These are phyloP conservation scores for Neotragus pygmaeus DNA, from an alignment of 2,113 vertebrate species.

Conservation along the genomic window DNA sequence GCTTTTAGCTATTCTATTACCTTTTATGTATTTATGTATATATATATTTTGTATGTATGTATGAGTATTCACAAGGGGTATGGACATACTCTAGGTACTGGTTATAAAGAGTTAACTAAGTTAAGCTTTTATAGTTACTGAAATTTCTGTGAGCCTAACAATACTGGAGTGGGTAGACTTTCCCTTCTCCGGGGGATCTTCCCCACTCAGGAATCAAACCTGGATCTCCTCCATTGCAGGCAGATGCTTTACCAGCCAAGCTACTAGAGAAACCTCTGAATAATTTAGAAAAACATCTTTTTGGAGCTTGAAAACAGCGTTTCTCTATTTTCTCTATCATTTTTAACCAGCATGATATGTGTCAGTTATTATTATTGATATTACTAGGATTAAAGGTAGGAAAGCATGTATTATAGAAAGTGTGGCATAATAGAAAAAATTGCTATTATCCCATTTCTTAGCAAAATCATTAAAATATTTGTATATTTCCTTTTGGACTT, in stretches of 20 bases:
- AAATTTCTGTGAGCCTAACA: background rate
- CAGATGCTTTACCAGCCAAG: background rate
- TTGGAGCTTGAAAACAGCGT: background rate
- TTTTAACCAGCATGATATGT: background rate
- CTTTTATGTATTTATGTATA: background rate
- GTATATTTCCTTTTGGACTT: background rate
- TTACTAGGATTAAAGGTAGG: background rate
- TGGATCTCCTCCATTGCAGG: background rate
- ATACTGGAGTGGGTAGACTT: background rate
- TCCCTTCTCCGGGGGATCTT: background rate
- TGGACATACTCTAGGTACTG: background rate
- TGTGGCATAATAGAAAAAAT: background rate
- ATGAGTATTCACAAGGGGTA: background rate
- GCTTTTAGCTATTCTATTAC: background rate
- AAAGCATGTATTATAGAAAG: background rate
- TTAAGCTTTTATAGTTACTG: background rate
- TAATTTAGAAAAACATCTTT: background rate
- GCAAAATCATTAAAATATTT: background rate
- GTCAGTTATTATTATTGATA: background rate
- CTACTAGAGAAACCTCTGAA: background rate
- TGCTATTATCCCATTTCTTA: background rate
- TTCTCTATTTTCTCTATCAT: background rate
- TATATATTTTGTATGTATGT: background rate
- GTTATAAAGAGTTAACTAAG: background rate
- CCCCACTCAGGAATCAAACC: background rate